Percentiles rank a stretch among this genome's conserved stretches.
phyloP scores from a whole-genome alignment of 2,888 invertebrate species.

The Trichopria drosophilae region DNA sequence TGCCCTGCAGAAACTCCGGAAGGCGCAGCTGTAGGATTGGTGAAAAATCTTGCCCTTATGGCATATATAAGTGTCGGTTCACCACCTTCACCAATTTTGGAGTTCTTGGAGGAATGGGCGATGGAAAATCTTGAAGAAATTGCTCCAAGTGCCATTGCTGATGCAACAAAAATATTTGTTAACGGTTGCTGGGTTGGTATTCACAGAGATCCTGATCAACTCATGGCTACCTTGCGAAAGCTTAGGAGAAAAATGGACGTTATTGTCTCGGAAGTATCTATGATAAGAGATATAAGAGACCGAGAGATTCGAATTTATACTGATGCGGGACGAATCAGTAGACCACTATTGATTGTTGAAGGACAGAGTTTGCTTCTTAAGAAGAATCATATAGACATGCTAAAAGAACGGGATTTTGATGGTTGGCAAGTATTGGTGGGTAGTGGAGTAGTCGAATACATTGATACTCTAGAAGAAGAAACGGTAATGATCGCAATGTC shows the following conservation, averaged over 20 bases:
- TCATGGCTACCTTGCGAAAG: conserved; percentile 96
- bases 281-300: conserved; percentile 98
- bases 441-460: conserved; percentile 95
- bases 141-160: conserved; percentile 96
- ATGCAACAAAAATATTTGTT: conserved; percentile 99
- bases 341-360: conserved; percentile 96
- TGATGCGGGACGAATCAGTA: conserved; percentile 98
- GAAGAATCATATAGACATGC: conserved; percentile 91
- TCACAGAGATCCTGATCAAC: conserved; percentile 96
- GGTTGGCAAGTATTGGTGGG: conserved; percentile 75
- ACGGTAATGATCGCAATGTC: conserved; percentile 99
- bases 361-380: conserved; percentile 89
- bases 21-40: conserved; percentile 93
- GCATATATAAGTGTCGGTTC: conserved; percentile 99
- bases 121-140: conserved; percentile 99
- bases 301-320: conserved; percentile 98
- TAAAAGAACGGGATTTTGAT: conserved; percentile 95
- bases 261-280: conserved; percentile 98
- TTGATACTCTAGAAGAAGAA: conserved; percentile 98
- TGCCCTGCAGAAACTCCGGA: conserved; percentile 99
- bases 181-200: conserved; percentile 99
- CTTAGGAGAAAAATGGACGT: conserved; percentile 98
- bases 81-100: conserved; percentile 97
- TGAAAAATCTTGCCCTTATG: conserved; percentile 98
- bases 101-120: conserved; percentile 99